phyloP scores from a whole-genome alignment of 2,113 vertebrate genomes.

The Phycodurus eques region DNA sequence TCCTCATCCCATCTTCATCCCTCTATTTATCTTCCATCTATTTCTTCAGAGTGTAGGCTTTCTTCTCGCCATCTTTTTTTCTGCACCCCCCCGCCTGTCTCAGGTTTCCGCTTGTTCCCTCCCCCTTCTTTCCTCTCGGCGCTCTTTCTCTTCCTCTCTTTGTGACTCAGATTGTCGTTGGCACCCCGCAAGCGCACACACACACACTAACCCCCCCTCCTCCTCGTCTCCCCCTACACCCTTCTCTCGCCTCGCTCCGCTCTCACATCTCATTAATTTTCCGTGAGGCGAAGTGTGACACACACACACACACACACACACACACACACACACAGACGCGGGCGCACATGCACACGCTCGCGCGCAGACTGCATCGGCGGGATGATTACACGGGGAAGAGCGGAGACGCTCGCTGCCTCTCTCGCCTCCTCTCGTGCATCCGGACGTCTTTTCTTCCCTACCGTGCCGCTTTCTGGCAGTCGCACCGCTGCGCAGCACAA shows the following conservation, averaged over 20 bases:
- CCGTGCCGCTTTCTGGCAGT: constrained; percentile 45
- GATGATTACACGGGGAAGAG: constrained; percentile 65
- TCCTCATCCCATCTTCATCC: constrained; percentile 30
- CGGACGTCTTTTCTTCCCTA: constrained; percentile 30
- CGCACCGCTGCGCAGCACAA: constrained; percentile 17
- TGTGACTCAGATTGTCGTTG: constrained; percentile 74
- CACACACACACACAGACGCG: constrained; percentile 35
- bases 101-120: constrained; percentile 54
- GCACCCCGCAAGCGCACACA: constrained; percentile 43
- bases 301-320: constrained; percentile 29
- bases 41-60: constrained; percentile 28
- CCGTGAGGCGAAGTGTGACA: constrained; percentile 70
- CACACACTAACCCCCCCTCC: constrained; percentile 29
- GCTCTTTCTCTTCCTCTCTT: constrained; percentile 69
- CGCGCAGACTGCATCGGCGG: constrained; percentile 52
- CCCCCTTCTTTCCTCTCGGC: constrained; percentile 56
- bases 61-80: constrained; percentile 36
- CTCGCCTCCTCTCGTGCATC: constrained; percentile 33
- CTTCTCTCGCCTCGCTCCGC: constrained; percentile 55
- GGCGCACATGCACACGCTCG: background rate
- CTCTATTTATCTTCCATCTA: constrained; percentile 28
- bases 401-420: constrained; percentile 57
- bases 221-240: constrained; percentile 9
- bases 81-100: constrained; percentile 33
- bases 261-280: constrained; percentile 75